Conservation (phyloP, 1,140 invertebrate species). For the Augochlora pura region DNA sequence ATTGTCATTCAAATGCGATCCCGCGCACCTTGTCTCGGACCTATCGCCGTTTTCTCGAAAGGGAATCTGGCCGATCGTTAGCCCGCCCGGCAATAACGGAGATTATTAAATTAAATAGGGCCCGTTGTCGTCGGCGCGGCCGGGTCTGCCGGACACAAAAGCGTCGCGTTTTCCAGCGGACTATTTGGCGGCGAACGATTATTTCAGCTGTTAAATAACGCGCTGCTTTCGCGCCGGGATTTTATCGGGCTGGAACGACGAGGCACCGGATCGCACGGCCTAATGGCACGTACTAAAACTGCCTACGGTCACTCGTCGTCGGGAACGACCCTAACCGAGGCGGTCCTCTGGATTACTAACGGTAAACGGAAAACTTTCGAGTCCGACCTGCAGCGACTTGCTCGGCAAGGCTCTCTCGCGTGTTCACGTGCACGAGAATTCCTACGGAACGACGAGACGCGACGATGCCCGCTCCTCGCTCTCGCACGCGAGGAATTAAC, state of each 20-base stretch:
- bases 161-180: too few relatives aligned
- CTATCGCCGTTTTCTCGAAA: background rate
- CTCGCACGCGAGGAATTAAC: background rate
- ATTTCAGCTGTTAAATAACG: constrained; percentile 31
- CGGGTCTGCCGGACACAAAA: too few relatives aligned
- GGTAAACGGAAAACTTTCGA: constrained; percentile 59
- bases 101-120: constrained; percentile 20
- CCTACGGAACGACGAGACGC: background rate
- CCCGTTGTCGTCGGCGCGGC: background rate
- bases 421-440: background rate
- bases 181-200: constrained; percentile 1
- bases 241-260: constrained; percentile 21
- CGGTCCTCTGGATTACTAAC: constrained; percentile 46
- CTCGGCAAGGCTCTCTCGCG: constrained; percentile 18
- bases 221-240: constrained; percentile 9
- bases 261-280: constrained; percentile 31
- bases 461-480: background rate
- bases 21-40: background rate
- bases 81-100: background rate
- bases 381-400: background rate
- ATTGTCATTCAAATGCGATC: constrained; percentile 56
- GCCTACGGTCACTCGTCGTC: constrained; percentile 39
- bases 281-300: constrained; percentile 48
- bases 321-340: constrained; percentile 44
- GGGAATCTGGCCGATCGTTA: background rate